A percentile compares a stretch with the other conserved stretches of the same genome.
These are phyloP conservation scores for Monomorium pharaonis DNA, from an alignment of 1,140 invertebrate species.

Conservation along the genomic window DNA sequence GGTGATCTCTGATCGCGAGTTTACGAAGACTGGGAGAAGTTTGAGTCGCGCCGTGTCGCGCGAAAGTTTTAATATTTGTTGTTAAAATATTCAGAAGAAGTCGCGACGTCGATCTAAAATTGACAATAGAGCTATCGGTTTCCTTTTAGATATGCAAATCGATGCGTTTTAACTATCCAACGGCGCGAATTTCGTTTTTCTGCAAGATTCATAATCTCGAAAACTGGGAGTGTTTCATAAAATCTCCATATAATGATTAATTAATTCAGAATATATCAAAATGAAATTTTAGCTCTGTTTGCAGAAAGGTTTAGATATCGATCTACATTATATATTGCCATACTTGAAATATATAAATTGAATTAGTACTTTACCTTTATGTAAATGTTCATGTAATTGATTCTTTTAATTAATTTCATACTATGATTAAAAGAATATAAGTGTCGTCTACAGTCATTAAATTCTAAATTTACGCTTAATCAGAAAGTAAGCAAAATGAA, in stretches of 20 bases:
- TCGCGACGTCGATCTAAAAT: conserved; percentile 34
- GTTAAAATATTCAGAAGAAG: conserved; percentile 52
- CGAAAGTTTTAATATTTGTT: conserved; percentile 58
- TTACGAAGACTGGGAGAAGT: conserved; percentile 42
- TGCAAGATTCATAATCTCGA: not conserved
- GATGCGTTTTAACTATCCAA: not conserved
- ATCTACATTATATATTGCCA: not conserved
- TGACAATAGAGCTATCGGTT: conserved; percentile 4
- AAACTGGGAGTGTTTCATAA: not conserved
- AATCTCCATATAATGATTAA: conserved; percentile 26
- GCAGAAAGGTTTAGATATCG: not conserved
- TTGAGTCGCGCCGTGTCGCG: not conserved
- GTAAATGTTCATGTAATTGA: conserved; percentile 7
- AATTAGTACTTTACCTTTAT: conserved; percentile 9
- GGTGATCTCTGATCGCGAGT: conserved; percentile 39
- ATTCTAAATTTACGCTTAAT: conserved; percentile 8
- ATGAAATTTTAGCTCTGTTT: not conserved
- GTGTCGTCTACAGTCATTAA: not conserved
- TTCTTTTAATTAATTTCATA: not conserved
- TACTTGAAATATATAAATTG: not conserved
- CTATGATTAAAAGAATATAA: not conserved
- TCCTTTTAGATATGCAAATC: not conserved
- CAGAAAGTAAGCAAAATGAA: not conserved
- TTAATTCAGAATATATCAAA: conserved; percentile 3
- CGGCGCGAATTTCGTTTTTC: not conserved